Conservation (phyloP, 2,113 vertebrate genomes). For the Sciurus niger region DNA sequence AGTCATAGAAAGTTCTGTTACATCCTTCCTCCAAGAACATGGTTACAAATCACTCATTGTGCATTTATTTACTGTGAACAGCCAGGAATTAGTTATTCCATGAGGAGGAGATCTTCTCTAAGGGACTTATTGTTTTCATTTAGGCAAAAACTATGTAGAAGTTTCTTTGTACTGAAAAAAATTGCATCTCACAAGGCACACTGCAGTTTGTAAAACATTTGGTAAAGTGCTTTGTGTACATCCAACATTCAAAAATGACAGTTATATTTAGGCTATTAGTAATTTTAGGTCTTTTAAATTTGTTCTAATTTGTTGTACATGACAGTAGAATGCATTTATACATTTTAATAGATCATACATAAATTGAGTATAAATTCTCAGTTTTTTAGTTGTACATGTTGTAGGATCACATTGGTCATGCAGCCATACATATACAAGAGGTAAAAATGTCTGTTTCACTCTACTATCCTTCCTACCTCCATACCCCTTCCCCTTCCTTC, state of each 20-base stretch:
- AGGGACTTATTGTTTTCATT: neutral
- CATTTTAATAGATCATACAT: too few relatives aligned
- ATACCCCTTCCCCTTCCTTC: too few relatives aligned
- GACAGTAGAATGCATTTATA: too few relatives aligned
- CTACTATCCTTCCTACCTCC: too few relatives aligned
- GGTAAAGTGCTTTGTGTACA: neutral
- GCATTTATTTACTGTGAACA: constrained; percentile 2
- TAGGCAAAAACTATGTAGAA: neutral
- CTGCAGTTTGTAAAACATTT: neutral
- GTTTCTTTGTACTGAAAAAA: constrained; percentile 13
- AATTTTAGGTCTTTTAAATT: neutral
- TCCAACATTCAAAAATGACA: neutral
- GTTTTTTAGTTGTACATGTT: too few relatives aligned
- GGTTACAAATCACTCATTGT: neutral
- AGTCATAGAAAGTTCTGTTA: neutral
- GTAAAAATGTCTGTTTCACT: too few relatives aligned
- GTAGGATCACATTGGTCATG: too few relatives aligned
- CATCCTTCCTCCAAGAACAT: neutral
- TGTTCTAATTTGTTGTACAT: too few relatives aligned
- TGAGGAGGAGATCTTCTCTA: neutral
- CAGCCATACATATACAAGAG: too few relatives aligned
- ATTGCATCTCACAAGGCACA: neutral
- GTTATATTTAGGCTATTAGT: neutral
- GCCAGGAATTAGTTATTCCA: neutral
- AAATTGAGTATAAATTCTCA: too few relatives aligned